phyloP scores from a whole-genome alignment of 2,797 vertebrate species.

The Tokudaia tokunoshimensis region DNA sequence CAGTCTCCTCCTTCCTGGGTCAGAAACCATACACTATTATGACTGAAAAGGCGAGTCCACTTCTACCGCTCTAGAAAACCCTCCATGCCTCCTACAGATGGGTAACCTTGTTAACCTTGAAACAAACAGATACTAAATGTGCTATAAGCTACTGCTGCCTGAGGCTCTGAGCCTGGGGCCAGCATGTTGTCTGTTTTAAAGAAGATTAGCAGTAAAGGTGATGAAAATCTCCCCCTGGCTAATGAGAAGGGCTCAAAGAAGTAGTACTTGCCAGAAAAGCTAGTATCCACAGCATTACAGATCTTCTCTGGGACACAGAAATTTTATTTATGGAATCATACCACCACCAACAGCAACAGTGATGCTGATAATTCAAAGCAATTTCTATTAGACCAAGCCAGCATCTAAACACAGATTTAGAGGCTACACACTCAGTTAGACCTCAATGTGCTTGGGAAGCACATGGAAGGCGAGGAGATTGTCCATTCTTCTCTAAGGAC shows the following conservation, averaged over 20 bases:
- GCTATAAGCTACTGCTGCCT: slow-evolving; percentile 13
- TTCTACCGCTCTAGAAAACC: background rate
- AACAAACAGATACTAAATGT: slow-evolving; percentile 37
- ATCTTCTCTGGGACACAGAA: background rate
- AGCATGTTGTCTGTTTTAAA: background rate
- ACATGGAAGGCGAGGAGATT: background rate
- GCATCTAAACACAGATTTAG: background rate
- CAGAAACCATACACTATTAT: background rate
- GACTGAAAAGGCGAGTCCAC: background rate
- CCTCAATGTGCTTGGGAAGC: background rate
- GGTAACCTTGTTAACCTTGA: slow-evolving; percentile 58
- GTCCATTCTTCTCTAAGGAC: background rate
- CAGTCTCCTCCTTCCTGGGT: background rate
- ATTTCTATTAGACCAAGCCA: background rate
- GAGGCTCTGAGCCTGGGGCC: slow-evolving; percentile 33
- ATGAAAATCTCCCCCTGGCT: background rate
- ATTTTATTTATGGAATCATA: background rate
- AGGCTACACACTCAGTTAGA: background rate
- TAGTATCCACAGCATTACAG: background rate
- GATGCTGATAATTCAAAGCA: background rate
- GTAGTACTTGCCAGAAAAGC: background rate
- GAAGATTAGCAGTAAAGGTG: slow-evolving; percentile 34
- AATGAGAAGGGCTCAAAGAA: background rate
- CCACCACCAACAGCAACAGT: background rate
- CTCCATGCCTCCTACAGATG: background rate